Evolutionary conservation across 2,797 vertebrate genomes (phyloP).

Genomic region (Scyliorhinus canicula): DNA sequence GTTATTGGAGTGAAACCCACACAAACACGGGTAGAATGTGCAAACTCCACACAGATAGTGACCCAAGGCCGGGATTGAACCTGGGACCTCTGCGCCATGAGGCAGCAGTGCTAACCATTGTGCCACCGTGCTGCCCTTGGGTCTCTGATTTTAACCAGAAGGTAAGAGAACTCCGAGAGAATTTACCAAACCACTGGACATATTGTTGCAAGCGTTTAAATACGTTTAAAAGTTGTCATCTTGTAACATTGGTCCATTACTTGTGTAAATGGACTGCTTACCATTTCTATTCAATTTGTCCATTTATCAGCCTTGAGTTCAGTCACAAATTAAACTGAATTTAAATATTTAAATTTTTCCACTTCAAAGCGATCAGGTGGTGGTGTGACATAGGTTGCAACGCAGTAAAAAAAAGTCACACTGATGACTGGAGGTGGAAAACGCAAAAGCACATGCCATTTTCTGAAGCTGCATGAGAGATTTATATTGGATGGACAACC

Average conservation of each 20-base stretch:
- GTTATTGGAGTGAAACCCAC: too few relatives aligned
- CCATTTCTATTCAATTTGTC: neutral
- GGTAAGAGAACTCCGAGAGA: neutral
- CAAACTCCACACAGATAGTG: too few relatives aligned
- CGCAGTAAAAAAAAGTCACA: neutral
- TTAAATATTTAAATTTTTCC: neutral
- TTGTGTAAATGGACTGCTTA: too few relatives aligned
- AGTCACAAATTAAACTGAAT: neutral
- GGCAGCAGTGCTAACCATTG: too few relatives aligned
- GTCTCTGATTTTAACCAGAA: too few relatives aligned
- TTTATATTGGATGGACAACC: too few relatives aligned
- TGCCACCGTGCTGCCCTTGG: too few relatives aligned
- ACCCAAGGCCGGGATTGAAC: too few relatives aligned
- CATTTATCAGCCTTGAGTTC: neutral
- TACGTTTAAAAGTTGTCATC: neutral
- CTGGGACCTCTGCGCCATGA: too few relatives aligned
- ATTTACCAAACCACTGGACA: neutral
- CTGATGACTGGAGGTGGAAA: neutral
- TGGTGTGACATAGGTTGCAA: neutral
- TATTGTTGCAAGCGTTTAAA: neutral
- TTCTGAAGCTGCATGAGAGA: neutral
- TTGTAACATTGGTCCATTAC: neutral
- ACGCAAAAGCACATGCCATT: neutral
- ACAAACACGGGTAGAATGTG: too few relatives aligned
- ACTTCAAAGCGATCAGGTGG: neutral